These are phyloP conservation scores for Sphinx pinastri DNA, from an alignment of 2,888 invertebrate genomes.

Conservation along the genomic window DNA sequence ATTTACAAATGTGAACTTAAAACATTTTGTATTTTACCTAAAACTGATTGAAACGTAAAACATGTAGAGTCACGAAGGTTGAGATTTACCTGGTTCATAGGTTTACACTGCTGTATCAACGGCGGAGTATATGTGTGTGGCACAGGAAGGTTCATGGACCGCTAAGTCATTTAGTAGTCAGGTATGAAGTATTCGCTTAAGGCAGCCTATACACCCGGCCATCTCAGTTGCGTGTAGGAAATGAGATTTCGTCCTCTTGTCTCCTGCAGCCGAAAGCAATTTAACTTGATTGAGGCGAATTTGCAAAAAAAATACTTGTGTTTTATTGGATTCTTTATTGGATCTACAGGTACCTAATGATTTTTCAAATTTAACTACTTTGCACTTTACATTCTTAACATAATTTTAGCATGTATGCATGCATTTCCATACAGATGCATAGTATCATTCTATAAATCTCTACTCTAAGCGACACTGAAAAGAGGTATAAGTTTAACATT, in stretches of 20 bases:
- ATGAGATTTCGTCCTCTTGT: constrained; percentile 53
- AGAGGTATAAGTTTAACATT: background rate
- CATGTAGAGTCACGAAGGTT: constrained; percentile 1
- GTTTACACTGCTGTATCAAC: constrained; percentile 53
- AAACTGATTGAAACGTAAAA: background rate
- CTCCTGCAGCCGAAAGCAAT: constrained; percentile 37
- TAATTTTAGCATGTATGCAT: too few relatives aligned
- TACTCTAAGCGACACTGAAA: too few relatives aligned
- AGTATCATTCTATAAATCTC: too few relatives aligned
- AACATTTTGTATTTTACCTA: constrained; percentile 10
- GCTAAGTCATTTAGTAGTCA: constrained; percentile 66
- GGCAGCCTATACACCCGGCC: constrained; percentile 50
- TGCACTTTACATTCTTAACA: too few relatives aligned
- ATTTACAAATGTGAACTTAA: constrained; percentile 20
- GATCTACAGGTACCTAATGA: too few relatives aligned
- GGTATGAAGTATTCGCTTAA: constrained; percentile 60
- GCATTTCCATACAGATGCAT: too few relatives aligned
- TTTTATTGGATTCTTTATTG: constrained; percentile 16
- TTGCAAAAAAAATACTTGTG: constrained; percentile 22
- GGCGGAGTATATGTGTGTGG: constrained; percentile 35
- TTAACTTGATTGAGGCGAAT: constrained; percentile 31
- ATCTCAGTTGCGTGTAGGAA: constrained; percentile 60
- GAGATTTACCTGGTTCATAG: constrained; percentile 27
- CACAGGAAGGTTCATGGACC: constrained; percentile 64
- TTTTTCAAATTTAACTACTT: too few relatives aligned